phyloP scores from a whole-genome alignment of 2,888 invertebrate species.

The Drosophila acutilabella region DNA sequence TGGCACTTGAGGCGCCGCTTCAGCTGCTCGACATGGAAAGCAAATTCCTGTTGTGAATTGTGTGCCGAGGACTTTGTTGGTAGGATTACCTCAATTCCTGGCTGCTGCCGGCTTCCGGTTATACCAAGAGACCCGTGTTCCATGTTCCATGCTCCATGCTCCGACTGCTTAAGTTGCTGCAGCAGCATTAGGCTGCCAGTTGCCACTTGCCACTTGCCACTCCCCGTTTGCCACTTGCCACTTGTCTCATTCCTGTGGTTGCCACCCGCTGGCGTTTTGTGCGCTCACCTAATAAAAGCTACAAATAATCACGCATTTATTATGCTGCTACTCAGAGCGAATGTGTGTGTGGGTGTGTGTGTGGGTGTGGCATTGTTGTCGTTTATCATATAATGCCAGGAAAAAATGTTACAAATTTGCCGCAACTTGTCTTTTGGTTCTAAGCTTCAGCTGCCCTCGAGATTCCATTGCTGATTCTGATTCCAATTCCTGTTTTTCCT shows the following conservation, averaged over 20 bases:
- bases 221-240: slow-evolving; percentile 12
- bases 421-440: slow-evolving; percentile 57
- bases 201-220: slow-evolving; percentile 6
- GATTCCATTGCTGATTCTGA: slow-evolving; percentile 30
- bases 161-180: slow-evolving; percentile 28
- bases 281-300: slow-evolving; percentile 68
- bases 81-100: slow-evolving; percentile 73
- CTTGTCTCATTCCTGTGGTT: slow-evolving; percentile 29
- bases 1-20: slow-evolving; percentile 55
- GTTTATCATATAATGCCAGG: slow-evolving; percentile 45
- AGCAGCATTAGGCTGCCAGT: slow-evolving; percentile 2
- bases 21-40: slow-evolving; percentile 64
- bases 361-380: slow-evolving; percentile 41
- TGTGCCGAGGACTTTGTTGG: slow-evolving; percentile 58
- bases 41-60: slow-evolving; percentile 55
- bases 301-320: slow-evolving; percentile 81
- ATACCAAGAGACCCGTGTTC: background rate
- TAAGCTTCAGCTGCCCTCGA: slow-evolving; percentile 48
- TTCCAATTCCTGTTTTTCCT: slow-evolving; percentile 26
- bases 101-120: slow-evolving; percentile 50
- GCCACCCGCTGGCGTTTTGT: slow-evolving; percentile 54
- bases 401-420: slow-evolving; percentile 47
- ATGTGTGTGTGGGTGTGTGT: background rate
- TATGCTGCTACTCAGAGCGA: slow-evolving; percentile 48
- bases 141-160: slow-evolving; percentile 8